These are phyloP conservation scores for Maylandia zebra DNA, from an alignment of 2,113 vertebrate genomes.

Conservation along the genomic window DNA sequence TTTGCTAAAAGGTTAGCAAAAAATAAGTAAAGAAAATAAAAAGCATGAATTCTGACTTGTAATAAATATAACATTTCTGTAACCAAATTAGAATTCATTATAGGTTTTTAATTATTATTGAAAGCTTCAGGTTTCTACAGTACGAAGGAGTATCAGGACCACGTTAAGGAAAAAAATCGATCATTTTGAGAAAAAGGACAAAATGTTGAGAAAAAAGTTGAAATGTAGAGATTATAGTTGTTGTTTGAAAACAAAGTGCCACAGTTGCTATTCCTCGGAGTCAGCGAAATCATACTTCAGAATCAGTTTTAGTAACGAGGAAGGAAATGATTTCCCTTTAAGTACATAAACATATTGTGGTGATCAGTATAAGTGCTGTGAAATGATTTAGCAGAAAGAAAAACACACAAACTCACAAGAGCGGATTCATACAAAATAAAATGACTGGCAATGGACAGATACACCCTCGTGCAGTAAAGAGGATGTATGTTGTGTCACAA, in stretches of 20 bases:
- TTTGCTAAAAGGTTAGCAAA: neutral
- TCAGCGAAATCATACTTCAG: neutral
- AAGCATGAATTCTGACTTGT: neutral
- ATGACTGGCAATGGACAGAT: neutral
- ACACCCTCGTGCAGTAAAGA: neutral
- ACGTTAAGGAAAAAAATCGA: neutral
- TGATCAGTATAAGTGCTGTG: neutral
- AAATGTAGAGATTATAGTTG: neutral
- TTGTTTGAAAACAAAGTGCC: neutral
- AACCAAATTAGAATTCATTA: neutral
- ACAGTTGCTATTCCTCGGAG: fast-evolving
- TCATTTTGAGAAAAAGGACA: neutral
- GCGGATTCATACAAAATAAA: fast-evolving
- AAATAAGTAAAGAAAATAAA: neutral
- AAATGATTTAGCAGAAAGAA: neutral
- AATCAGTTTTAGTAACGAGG: neutral
- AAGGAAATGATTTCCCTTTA: neutral
- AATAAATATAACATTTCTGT: neutral
- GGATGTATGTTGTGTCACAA: neutral
- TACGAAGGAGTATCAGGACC: neutral
- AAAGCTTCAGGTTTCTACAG: neutral
- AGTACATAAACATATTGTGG: neutral
- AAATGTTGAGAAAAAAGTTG: neutral
- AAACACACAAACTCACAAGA: neutral
- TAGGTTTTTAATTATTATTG: fast-evolving